These are phyloP conservation scores for Cosmorhoe ocellata DNA, from an alignment of 2,888 invertebrate species.

Conservation along the genomic window DNA sequence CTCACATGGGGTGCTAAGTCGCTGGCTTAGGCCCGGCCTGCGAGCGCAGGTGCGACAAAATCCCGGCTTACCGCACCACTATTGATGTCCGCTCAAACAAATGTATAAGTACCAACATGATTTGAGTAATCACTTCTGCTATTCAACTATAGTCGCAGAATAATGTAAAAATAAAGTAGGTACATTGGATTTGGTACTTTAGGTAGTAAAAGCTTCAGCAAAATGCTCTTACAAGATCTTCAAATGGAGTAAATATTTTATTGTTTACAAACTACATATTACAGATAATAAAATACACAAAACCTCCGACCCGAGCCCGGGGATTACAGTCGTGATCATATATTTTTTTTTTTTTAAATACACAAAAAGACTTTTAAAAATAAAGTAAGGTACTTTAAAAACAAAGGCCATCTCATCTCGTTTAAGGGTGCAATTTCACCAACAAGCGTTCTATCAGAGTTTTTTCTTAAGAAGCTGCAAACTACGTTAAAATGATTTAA, in stretches of 20 bases:
- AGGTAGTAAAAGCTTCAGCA: no score
- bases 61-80: conserved; percentile 20
- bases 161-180: no score
- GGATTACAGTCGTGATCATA: no score
- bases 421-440: conserved; percentile 59
- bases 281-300: no score
- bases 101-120: conserved; percentile 16
- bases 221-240: no score
- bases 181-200: no score
- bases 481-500: conserved; percentile 82
- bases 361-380: no score
- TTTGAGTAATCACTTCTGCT: conserved; percentile 3
- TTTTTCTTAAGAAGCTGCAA: conserved; percentile 70
- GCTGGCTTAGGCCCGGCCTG: conserved; percentile 6
- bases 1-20: conserved; percentile 8
- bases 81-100: conserved; percentile 15
- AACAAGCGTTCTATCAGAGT: conserved; percentile 65
- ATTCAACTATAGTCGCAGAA: no score
- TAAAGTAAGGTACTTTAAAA: conserved; percentile 31
- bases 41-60: conserved; percentile 13
- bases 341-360: no score
- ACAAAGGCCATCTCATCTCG: conserved; percentile 39
- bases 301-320: no score
- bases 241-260: no score
- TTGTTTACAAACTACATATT: no score